A percentile compares a stretch with the other conserved stretches of the same genome.
Evolutionary conservation across 2,113 vertebrate species (phyloP).

Genomic region (Propithecus coquereli): DNA sequence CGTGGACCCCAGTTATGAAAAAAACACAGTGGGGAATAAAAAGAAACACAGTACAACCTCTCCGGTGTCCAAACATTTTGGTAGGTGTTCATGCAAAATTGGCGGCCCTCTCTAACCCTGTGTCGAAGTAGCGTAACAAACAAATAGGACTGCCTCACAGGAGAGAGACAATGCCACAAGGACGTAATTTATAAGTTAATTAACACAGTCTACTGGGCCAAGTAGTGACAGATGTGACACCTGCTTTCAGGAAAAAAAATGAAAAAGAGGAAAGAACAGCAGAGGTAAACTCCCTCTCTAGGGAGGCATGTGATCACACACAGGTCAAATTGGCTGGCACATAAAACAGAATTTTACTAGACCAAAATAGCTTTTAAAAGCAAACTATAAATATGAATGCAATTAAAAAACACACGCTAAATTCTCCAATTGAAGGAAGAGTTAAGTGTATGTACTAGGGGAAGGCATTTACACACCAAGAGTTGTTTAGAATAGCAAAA

Average conservation of each 20-base stretch:
- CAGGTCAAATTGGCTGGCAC: not conserved
- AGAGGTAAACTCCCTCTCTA: slow-evolving; percentile 36
- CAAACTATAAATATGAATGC: not conserved
- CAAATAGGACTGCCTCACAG: slow-evolving; percentile 21
- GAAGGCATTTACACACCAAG: not conserved
- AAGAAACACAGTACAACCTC: not conserved
- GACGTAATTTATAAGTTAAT: slow-evolving; percentile 62
- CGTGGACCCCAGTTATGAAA: not conserved
- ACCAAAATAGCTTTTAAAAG: not conserved
- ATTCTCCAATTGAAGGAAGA: not conserved
- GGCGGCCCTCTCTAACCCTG: slow-evolving; percentile 53
- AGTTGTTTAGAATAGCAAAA: not conserved
- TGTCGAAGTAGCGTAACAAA: slow-evolving; percentile 57
- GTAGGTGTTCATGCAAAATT: slow-evolving; percentile 45
- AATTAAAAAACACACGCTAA: not conserved
- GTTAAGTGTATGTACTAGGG: not conserved
- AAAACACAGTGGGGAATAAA: not conserved
- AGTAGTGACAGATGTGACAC: not conserved
- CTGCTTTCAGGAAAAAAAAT: slow-evolving; percentile 46
- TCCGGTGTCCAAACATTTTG: slow-evolving; percentile 35
- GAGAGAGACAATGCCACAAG: slow-evolving; percentile 26
- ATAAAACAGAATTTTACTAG: slow-evolving; percentile 10
- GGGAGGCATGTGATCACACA: not conserved
- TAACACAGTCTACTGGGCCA: slow-evolving; percentile 50
- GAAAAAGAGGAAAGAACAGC: slow-evolving; percentile 21